These are phyloP conservation scores for Lasius fuliginosus DNA, from an alignment of 2,888 invertebrate species.

Conservation along the genomic window DNA sequence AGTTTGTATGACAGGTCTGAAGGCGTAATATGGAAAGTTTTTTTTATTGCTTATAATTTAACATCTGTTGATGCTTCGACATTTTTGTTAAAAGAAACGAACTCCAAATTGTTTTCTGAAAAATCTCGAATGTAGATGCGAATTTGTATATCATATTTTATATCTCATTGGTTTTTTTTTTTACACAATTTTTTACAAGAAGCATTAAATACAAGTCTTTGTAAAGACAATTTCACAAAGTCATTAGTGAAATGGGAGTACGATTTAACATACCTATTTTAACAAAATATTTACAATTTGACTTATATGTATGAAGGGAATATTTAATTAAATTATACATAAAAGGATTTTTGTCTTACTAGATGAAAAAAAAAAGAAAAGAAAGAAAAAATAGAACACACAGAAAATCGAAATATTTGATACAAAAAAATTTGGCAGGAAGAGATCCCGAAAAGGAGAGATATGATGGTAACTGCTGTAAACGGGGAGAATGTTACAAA, in stretches of 20 bases:
- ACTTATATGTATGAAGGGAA: neutral
- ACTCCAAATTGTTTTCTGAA: neutral
- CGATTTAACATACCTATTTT: neutral
- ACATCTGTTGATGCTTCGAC: neutral
- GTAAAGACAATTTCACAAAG: too few species aligned
- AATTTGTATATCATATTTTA: neutral
- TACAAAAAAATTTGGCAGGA: slow-evolving; percentile 82
- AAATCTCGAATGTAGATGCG: neutral
- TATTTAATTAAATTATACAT: neutral
- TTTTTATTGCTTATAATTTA: neutral
- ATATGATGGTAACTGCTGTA: slow-evolving; percentile 52
- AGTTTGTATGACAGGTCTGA: neutral
- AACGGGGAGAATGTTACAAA: slow-evolving; percentile 77
- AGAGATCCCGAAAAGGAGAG: slow-evolving; percentile 60
- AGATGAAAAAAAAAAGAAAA: neutral
- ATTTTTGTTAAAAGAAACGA: neutral
- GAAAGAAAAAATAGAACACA: neutral
- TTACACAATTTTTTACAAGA: neutral
- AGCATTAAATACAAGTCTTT: too few species aligned
- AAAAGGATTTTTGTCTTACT: neutral
- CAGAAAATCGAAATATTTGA: slow-evolving; percentile 78
- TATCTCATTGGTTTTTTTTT: neutral
- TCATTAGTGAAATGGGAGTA: too few species aligned
- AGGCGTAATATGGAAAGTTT: neutral
- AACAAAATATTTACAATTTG: neutral